Evolutionary conservation across 2,797 vertebrate genomes (phyloP), one percentile per base, ranked within the genome.

Genomic region (Aphelocoma californica): DNA sequence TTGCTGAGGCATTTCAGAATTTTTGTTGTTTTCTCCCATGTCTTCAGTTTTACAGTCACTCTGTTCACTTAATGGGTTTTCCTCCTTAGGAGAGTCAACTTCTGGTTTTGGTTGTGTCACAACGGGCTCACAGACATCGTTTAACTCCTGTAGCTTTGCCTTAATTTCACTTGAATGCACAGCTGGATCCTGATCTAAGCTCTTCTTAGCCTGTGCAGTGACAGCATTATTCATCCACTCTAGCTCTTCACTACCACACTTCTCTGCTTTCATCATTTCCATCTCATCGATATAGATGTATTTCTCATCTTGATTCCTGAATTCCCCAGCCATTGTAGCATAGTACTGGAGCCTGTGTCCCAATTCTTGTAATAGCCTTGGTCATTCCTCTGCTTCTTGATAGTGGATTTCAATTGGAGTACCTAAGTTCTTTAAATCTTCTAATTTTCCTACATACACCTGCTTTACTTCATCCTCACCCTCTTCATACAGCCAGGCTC

Each of bases 401-500:
- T 97, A 98, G 40, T 98, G 96, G 40, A 97, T 94, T 97, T 98
- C 97, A 91, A 98, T 96, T 32, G 98, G 98, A 92, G 95, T 95
- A 78, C 98, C 98, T 51, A 98, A 94, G 98, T 98, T 98, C 98
- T 98, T 98, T 60, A 98, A 96, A 74, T 98, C 97, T 57, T 97
- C 97, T 58, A 98, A 67, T 91, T 98, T 98, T 83, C 98, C 98
- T 60, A 98, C 81, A 1, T 99, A 98, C 13, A 98, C 97, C 60
- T 98, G 98, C 66, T 98, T 98, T 17, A 97, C 96, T 92, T 98
- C 98, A 84, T 99, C 98, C 65, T 98, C 98, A n/a, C 98, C 98
- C 66, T 98, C 98, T 78, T 98, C 98, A 80, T 98, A 98, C 6
- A 98, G 96, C 98, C 98, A 98, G 86, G 98, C 97, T 96, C 98